These are phyloP conservation scores for Columbina picui DNA, from an alignment of 2,113 vertebrate species.

Conservation along the genomic window DNA sequence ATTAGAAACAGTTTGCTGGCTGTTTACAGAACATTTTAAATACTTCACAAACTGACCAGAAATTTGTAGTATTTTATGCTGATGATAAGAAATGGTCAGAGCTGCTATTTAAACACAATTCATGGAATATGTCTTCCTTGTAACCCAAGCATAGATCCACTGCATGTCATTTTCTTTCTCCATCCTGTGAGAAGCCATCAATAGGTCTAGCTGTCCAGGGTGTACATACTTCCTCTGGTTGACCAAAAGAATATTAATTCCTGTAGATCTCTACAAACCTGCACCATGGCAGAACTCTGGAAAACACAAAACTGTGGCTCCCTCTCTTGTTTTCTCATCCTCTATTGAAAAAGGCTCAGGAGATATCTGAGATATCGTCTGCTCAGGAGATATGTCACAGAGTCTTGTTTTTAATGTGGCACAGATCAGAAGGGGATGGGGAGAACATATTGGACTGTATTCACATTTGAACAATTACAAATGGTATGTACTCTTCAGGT, in stretches of 20 bases:
- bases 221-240: not conserved
- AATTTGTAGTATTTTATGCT: not conserved
- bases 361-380: not conserved
- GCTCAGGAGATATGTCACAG: not conserved
- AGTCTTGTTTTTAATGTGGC: not conserved
- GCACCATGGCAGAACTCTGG: not conserved
- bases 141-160: not conserved
- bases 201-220: not conserved
- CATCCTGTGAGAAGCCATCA: not conserved
- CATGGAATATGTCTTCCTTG: not conserved
- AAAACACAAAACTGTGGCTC: not conserved
- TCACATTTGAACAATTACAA: not conserved
- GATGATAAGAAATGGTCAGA: not conserved
- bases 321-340: not conserved
- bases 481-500: not conserved
- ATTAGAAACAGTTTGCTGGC: not conserved
- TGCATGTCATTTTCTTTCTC: not conserved
- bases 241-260: not conserved
- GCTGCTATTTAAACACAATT: not conserved
- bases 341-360: not conserved
- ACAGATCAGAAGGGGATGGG: not conserved
- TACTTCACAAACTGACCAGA: not conserved
- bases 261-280: not conserved
- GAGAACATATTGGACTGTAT: not conserved
- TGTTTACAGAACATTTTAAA: slow-evolving; percentile 6